Evolutionary conservation across 2,113 vertebrate species (phyloP).

Genomic region (Poicephalus gulielmi): DNA sequence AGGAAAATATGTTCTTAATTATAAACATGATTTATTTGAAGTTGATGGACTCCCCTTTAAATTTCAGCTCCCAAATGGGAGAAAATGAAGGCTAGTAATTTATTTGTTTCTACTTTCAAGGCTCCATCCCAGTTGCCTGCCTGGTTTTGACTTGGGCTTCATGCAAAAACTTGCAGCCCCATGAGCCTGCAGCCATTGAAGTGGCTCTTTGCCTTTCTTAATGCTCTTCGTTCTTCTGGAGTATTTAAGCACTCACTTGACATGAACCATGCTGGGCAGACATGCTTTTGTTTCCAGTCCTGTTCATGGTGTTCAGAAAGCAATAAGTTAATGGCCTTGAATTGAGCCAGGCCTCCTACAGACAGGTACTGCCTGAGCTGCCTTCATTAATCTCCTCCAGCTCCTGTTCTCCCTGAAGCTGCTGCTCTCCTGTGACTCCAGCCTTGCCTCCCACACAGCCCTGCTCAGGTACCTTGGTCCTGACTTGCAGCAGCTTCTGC

Average conservation of each 20-base stretch:
- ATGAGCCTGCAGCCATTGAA: not conserved
- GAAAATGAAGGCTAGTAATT: slow-evolving; percentile 3
- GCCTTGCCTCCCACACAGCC: not conserved
- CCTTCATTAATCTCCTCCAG: not conserved
- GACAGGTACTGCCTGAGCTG: not conserved
- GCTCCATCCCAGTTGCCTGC: not conserved
- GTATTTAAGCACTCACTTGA: not conserved
- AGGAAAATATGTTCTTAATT: slow-evolving; percentile 23
- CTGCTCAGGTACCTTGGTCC: not conserved
- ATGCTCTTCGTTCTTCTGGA: not conserved
- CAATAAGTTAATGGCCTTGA: slow-evolving; percentile 31
- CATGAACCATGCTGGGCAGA: not conserved
- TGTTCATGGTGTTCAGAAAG: slow-evolving; percentile 16
- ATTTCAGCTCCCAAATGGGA: not conserved
- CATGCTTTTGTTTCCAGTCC: not conserved
- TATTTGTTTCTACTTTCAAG: slow-evolving; percentile 15
- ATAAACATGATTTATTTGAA: slow-evolving; percentile 38
- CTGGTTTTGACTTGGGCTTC: slow-evolving; percentile 19
- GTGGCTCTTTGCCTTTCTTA: not conserved
- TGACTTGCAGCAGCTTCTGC: slow-evolving; percentile 33
- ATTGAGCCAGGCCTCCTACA: not conserved
- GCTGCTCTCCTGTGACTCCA: not conserved
- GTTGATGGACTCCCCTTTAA: not conserved
- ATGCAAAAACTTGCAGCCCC: slow-evolving; percentile 13
- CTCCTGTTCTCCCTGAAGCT: not conserved